Base-by-base conservation (phyloP, 2,888 invertebrate species). In the Drosophila maculinotata region DNA sequence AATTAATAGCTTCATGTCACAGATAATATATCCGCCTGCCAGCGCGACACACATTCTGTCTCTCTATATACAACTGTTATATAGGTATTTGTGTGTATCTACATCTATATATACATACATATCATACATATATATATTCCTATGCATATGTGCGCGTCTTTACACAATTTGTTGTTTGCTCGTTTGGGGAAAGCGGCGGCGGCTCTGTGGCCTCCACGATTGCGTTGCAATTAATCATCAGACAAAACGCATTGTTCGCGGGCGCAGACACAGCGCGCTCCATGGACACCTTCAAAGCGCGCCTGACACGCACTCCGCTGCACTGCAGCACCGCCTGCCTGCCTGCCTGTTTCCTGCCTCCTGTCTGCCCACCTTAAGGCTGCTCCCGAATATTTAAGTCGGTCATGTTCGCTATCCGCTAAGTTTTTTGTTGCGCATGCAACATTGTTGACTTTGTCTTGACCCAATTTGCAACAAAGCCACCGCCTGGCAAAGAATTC, bases 211-310 rank as follows among this genome's bases (percentile, higher is more conserved):
- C 80, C 82, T 71, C 85, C 69, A 76, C 79, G 79, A 81, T 81
- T 81, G 82, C 76, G 77, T 76, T 81, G 80, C 82, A 81, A 81
- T 81, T 81, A 81, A 81, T 81, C 85, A 81, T 85, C 80, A 67
- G 71, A 84, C 80, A 84, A 81, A 84, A 81, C 80, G 85, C 80
- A 81, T 81, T 81, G 85, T 81, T 81, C 79, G 79, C 62, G 64
- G 53, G 39, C 54, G 52, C 58, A 41, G 60, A 49, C 51, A 62
- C 30, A 42, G 10, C 23, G 35, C 20, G 33, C 20, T 41, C 44
- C 17, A 42, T 53, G 59, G 64, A 52, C 38, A 62, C 42, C 53
- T 53, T 42, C 42, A 53, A 53, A 52, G 36, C 15, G 52, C 38
- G 57, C 38, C 69, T 65, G 69, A 53, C 56, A 69, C 56, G 74